phyloP scores from a whole-genome alignment of 2,888 invertebrate species.

The Nesidiocoris tenuis region DNA sequence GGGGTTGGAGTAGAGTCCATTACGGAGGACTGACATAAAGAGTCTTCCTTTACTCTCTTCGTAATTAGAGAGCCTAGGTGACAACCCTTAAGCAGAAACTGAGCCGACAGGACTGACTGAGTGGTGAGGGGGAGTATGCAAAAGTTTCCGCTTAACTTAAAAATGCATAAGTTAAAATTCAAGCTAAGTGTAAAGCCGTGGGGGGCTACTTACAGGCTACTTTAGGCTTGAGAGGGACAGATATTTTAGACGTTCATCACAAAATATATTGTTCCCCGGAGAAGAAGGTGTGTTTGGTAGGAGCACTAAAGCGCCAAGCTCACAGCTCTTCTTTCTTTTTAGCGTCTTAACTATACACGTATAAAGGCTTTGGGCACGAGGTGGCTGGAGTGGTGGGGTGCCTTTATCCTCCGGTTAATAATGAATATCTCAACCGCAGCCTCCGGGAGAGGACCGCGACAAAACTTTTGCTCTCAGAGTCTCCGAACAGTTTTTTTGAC shows the following conservation, averaged over 20 bases:
- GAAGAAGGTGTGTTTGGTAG: not conserved
- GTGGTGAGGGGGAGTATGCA: too few species aligned
- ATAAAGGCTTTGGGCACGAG: conserved; percentile 51
- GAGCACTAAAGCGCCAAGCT: not conserved
- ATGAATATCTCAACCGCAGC: conserved; percentile 21
- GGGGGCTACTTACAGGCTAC: conserved; percentile 37
- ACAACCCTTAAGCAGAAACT: conserved; percentile 30
- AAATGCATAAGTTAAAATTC: conserved; percentile 40
- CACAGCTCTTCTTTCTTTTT: not conserved
- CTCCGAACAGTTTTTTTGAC: not conserved
- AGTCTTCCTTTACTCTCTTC: conserved; percentile 30
- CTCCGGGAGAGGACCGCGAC: not conserved
- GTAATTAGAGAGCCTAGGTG: conserved; percentile 36
- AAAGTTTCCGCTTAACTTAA: conserved; percentile 16
- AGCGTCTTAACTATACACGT: not conserved
- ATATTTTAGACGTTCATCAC: conserved; percentile 38
- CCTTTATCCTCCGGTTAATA: conserved; percentile 36
- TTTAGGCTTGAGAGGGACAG: conserved; percentile 24
- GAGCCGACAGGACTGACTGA: too few species aligned
- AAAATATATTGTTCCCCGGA: conserved; percentile 23
- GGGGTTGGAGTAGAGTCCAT: conserved; percentile 16
- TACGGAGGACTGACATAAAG: conserved; percentile 37
- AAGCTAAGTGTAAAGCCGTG: conserved; percentile 36
- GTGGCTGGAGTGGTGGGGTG: not conserved
- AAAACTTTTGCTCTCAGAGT: not conserved